Base-by-base conservation (phyloP, 92 coral and sea anemone genomes). In the Virgularia gustaviana region DNA sequence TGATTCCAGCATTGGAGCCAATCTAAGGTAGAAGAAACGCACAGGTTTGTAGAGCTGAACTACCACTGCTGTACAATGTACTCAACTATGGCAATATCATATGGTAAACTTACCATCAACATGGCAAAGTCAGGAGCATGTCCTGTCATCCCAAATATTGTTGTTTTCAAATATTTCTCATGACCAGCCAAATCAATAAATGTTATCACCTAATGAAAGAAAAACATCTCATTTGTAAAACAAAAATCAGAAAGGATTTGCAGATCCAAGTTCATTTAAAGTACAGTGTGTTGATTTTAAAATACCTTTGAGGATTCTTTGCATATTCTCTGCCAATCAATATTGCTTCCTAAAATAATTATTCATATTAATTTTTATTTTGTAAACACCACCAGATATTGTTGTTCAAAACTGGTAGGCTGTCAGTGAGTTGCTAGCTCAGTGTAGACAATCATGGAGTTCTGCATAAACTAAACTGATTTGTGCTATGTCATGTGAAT, bases 101-200 rank as follows among this genome's bases (percentile, higher is more conserved):
- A 76, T 12, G 10, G 11, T 18, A 2, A 18, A 77, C 95, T 60
- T 10, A 88, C 98, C 98, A 92, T 92, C 36, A 92, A 36, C 98
- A 92, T 92, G 3, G 98, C 98, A 82, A 92, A 92, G 85, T 92
- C 98, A 56, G 98, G 98, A 24, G 90, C 98, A 84, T 92, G 98
- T 10, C 98, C 98, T 0, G 98, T 92, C 98, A 92, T 92, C 18
- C 98, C 98, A 84, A 92, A 92, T 75, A 92, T 92, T 8, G 98
- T 92, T 12, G 98, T 92, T 72, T 92, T 92, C n/a, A 92, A 83
- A 78, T 92, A 92, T 44, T 85, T 82, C 72, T 92, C 98, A 78
- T 92, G 98, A 5, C 98, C 98, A 51, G 98, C 96, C 57, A 92
- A 81, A 70, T 92, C 98, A 52, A 92, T 89, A 75, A 92, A 92